These are phyloP conservation scores for Sesamia nonagrioides DNA, from an alignment of 1,140 invertebrate genomes.

Conservation along the genomic window DNA sequence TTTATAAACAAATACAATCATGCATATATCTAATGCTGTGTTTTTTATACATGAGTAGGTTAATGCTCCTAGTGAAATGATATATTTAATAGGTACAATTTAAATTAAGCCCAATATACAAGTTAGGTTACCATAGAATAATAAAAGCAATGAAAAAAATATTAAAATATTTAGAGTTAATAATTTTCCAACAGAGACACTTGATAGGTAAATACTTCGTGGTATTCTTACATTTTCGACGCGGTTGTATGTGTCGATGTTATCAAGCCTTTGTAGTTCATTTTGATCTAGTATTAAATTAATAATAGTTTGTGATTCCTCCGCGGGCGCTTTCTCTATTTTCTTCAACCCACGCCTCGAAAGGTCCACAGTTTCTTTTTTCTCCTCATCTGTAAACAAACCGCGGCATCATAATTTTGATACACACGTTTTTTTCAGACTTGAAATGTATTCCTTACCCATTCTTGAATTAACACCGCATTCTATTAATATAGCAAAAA, in stretches of 20 bases:
- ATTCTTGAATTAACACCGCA: conserved; percentile 71
- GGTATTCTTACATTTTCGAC: conserved; percentile 92
- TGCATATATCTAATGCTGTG: neutral
- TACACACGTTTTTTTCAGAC: neutral
- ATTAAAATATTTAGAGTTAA: neutral
- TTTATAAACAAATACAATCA: neutral
- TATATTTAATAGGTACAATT: neutral
- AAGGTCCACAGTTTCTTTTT: conserved; percentile 88
- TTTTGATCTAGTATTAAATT: conserved; percentile 95
- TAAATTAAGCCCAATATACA: no score
- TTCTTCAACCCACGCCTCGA: conserved; percentile 92
- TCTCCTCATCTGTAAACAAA: conserved; percentile 73
- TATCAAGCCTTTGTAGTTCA: conserved; percentile 94
- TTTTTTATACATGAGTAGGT: neutral
- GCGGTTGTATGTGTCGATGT: conserved; percentile 93
- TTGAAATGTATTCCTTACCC: conserved; percentile 65
- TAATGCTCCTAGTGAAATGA: neutral
- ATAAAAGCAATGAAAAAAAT: neutral
- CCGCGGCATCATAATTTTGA: conserved; percentile 4
- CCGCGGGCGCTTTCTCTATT: conserved; percentile 90
- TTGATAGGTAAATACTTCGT: no score
- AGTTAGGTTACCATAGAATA: neutral
- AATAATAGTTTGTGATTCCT: conserved; percentile 90
- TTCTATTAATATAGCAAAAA: conserved; percentile 66
- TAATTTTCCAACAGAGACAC: neutral